These are phyloP conservation scores for Axis porcinus DNA, from an alignment of 2,113 vertebrate genomes.

Conservation along the genomic window DNA sequence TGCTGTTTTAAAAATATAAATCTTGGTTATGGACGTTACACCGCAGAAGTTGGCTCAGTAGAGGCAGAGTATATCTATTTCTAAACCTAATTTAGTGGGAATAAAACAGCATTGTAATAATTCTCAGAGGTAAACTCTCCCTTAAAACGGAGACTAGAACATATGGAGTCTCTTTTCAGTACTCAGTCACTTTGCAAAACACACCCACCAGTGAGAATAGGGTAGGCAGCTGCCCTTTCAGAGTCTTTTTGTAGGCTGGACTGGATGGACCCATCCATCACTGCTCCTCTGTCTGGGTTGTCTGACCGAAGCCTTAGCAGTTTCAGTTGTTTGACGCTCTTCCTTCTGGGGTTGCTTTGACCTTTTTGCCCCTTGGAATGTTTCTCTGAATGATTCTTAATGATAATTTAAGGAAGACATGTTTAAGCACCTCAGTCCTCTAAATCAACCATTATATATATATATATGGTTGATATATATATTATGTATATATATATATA, in stretches of 20 bases:
- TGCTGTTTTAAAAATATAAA: constrained; percentile 35
- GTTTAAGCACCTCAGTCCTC: neutral
- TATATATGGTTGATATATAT: neutral
- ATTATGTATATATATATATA: neutral
- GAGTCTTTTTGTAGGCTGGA: neutral
- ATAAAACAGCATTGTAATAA: neutral
- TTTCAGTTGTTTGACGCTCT: neutral
- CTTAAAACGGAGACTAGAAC: neutral
- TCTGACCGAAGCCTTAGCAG: neutral
- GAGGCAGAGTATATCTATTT: neutral
- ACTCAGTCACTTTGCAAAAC: neutral
- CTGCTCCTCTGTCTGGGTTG: neutral
- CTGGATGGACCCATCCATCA: neutral
- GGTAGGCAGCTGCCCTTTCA: neutral
- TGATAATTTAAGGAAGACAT: neutral
- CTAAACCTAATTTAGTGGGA: constrained; percentile 24
- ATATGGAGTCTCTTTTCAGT: neutral
- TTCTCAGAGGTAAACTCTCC: neutral
- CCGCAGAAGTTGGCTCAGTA: neutral
- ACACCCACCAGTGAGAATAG: neutral
- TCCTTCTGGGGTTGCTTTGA: neutral
- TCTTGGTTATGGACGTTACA: neutral
- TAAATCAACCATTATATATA: neutral
- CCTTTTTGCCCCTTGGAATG: neutral
- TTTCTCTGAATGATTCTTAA: neutral